phyloP scores from a whole-genome alignment of 1,140 invertebrate genomes.

The Dolichoris vasculosae region DNA sequence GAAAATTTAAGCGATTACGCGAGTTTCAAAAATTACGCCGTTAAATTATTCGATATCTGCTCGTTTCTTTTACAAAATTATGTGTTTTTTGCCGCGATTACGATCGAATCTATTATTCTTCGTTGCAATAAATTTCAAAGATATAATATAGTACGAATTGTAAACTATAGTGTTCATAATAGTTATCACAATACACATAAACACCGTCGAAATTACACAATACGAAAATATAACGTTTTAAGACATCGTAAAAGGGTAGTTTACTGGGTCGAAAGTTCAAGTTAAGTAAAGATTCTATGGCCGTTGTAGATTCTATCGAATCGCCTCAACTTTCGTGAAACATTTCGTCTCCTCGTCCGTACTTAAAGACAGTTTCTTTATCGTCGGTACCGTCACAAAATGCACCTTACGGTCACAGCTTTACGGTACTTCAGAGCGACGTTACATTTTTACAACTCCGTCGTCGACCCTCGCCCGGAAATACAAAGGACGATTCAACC shows the following conservation, averaged over 20 bases:
- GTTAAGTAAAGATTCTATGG: conserved; percentile 39
- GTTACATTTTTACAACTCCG: conserved; percentile 75
- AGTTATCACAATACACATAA: conserved; percentile 31
- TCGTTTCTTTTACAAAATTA: neutral
- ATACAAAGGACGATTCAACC: conserved; percentile 64
- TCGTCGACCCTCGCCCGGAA: conserved; percentile 57
- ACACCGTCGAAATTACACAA: conserved; percentile 9
- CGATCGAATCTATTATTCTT: neutral
- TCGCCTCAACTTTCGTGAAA: conserved; percentile 30
- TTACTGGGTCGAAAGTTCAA: conserved; percentile 52
- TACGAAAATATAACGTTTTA: conserved; percentile 38
- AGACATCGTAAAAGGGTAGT: conserved; percentile 44
- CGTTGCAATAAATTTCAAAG: neutral
- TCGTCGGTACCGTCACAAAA: conserved; percentile 68
- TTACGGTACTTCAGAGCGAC: conserved; percentile 73
- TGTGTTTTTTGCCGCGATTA: neutral
- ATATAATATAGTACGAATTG: neutral
- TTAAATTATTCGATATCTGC: neutral
- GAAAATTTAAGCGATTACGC: no score
- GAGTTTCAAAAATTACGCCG: no score
- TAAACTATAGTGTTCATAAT: conserved; percentile 35
- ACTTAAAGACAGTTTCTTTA: conserved; percentile 59
- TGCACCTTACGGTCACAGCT: conserved; percentile 72
- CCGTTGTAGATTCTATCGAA: conserved; percentile 46
- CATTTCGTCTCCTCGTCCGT: conserved; percentile 42